Evolutionary conservation across 2,797 vertebrate species (phyloP), one percentile per base, ranked within the genome.

Genomic region (Aphelocoma californica): DNA sequence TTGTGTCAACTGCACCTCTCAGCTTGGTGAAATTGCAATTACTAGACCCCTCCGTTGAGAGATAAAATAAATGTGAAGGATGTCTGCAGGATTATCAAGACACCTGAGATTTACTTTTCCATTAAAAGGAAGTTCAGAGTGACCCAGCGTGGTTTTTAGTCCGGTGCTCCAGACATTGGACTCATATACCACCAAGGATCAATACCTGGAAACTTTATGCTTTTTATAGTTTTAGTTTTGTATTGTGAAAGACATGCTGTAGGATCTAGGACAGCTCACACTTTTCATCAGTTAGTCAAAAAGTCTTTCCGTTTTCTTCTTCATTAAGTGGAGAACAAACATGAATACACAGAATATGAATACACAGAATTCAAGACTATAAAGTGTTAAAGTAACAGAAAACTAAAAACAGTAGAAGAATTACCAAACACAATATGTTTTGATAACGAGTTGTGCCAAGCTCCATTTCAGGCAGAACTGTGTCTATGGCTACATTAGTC

Each of bases 81-180:
- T 54, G 7, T 62, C 23, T 87, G 19, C 17, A 82, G 64, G 16
- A 82, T 82, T 80, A 75, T 47, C 24, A 75, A 85, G 47, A 67
- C 11, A 8, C 65, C 24, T 50, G 38, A 85, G 32, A 79, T 91
- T 51, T 79, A 82, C 16, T 70, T 91, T 91, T 85, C 48, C 7
- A 32, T 82, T 62, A n/a, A 48, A 66, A 77, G 8, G 25, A 77
- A 29, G 36, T 36, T 69, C 25, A 40, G 40, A 51, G 11, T 69
- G 24, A 73, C 17, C 3, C 29, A 78, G 28, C 1, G 1, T 0
- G 0, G 6, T 57, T 88, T 74, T 79, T 16, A 72, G 29, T 24
- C 44, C 54, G 44, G 34, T 32, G 20, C 2, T 90, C 19, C 38
- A 81, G 32, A 31, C 12, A n/a, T 34, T 36, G 21, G 13, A 57